Base-by-base conservation (phyloP, 2,888 invertebrate genomes). In the Eutolmus rufibarbis region DNA sequence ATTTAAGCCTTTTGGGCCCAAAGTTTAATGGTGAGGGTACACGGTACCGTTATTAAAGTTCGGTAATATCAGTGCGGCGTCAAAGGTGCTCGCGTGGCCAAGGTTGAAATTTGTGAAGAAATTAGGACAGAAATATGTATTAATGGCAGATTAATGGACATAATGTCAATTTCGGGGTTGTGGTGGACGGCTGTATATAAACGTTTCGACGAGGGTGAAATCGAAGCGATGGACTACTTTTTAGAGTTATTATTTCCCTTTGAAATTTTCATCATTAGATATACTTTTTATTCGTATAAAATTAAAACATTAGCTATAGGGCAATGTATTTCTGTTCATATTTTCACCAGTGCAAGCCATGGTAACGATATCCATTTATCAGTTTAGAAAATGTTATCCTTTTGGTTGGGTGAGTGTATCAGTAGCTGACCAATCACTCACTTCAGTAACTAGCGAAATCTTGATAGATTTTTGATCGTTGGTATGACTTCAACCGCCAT, bases 41-140 rank as follows among this genome's bases (percentile, higher is more conserved):
- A n/a, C 66, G 66, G 57, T 84, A 14, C 40, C 28, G 16, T 31
- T 46, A 56, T 79, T 79, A 79, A 51, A 79, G 37, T 82, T 66
- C 34, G 82, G 66, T 82, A 66, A 82, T 37, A 57, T 19, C 66
- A 16, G 57, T 34, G 5, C 37, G 40, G 85, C 23, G 74, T 66
- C 51, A 86, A 76, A 46, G 86, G 86, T 86, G 86, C 77, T 86
- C n/a, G 78, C 86, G 77, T 86, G 86, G 66, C 86, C 78, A 86
- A 77, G 86, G 57, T 86, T 78, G 57, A 78, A 77, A 86, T 78
- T 14, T 40, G 23, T 23, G 23, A 40, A 86, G 57, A 86, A 85
- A 85, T 85, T 85, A 85, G 85, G 74, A 85, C 74, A 86, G 46
- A 86, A 56, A 78, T n/a, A n/a, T 78, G 78, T 78, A 78, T n/a